Evolutionary conservation across 2,113 vertebrate species (phyloP).

Genomic region (Haplotaxodon microlepis): DNA sequence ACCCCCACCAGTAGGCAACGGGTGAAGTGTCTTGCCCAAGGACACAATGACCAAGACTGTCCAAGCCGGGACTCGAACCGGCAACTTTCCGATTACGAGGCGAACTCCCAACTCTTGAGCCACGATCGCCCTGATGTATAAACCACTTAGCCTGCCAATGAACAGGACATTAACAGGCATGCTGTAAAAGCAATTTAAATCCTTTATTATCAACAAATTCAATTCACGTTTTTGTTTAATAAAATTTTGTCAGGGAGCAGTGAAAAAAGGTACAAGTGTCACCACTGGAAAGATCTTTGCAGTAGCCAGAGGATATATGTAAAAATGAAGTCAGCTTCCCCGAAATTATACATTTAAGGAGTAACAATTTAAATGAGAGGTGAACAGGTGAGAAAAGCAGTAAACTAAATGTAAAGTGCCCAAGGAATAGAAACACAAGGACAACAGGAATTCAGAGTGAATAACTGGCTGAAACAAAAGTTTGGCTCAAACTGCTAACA

Average conservation of each 20-base stretch:
- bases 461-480: background rate
- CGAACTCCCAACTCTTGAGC: no score
- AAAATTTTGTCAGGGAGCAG: rapidly evolving
- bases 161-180: background rate
- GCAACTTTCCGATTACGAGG: rapidly evolving
- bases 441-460: background rate
- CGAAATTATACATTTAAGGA: background rate
- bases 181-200: background rate
- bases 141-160: background rate
- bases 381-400: background rate
- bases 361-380: background rate
- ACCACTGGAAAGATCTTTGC: background rate
- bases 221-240: background rate
- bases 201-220: background rate
- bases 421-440: background rate
- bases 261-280: background rate
- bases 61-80: rapidly evolving
- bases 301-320: background rate
- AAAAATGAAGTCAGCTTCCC: background rate
- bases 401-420: background rate
- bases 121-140: rapidly evolving
- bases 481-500: background rate
- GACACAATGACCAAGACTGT: rapidly evolving
- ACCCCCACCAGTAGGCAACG: rapidly evolving
- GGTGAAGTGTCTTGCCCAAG: no score